A percentile compares a stretch with the other conserved stretches of the same genome.
Conservation (phyloP, 2,888 invertebrate genomes). For the Campoplex capitator region DNA sequence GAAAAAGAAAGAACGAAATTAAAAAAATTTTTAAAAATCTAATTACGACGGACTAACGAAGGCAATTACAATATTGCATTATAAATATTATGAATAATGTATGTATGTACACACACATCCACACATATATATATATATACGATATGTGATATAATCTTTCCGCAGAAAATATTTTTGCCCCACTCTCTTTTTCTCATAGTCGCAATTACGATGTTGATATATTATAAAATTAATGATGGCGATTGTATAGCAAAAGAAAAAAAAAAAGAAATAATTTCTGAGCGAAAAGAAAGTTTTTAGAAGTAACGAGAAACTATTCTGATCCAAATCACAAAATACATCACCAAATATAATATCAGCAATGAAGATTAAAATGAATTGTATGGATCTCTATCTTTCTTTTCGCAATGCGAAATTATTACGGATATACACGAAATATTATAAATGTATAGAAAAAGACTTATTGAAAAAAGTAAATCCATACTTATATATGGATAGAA, state of each 20-base stretch:
- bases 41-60: constrained; percentile 59
- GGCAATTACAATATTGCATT: constrained; percentile 67
- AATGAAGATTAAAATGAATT: constrained; percentile 27
- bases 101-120: constrained; percentile 31
- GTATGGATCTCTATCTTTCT: constrained; percentile 56
- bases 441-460: constrained; percentile 67
- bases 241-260: constrained; percentile 60
- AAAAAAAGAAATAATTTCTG: constrained; percentile 31
- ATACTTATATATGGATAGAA: constrained; percentile 56
- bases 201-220: constrained; percentile 53
- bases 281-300: constrained; percentile 50
- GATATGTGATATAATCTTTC: constrained; percentile 71
- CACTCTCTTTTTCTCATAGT: constrained; percentile 48
- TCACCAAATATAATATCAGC: background rate
- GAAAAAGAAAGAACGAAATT: background rate
- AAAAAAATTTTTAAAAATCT: constrained; percentile 24
- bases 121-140: constrained; percentile 52
- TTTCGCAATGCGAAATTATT: constrained; percentile 58
- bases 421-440: constrained; percentile 54
- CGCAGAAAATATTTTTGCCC: constrained; percentile 68
- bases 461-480: constrained; percentile 52
- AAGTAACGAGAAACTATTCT: background rate
- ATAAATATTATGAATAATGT: constrained; percentile 70
- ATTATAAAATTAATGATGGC: constrained; percentile 59
- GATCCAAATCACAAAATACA: background rate